Conservation (phyloP, 2,888 invertebrate species). For the Hypolimnas misippus region DNA sequence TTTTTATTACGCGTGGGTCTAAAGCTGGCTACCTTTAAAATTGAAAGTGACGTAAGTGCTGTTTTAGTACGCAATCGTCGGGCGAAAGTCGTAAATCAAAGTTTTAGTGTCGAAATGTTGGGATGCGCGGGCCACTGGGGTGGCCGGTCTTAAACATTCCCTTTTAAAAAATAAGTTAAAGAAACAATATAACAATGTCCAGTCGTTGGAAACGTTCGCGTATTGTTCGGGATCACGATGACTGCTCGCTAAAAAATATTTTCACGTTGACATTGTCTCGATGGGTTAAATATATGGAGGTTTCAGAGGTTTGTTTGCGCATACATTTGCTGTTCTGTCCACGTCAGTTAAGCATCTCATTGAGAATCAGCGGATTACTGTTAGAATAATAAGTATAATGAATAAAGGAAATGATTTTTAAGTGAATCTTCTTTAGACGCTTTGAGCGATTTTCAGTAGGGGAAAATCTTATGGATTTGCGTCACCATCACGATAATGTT, state of each 20-base stretch:
- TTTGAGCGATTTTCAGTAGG: no score
- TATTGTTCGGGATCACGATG: slow-evolving; percentile 72
- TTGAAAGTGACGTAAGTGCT: slow-evolving; percentile 84
- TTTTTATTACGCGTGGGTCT: slow-evolving; percentile 62
- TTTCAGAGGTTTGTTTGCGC: slow-evolving; percentile 11
- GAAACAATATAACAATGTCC: slow-evolving; percentile 78
- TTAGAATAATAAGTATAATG: no score
- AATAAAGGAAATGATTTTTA: no score
- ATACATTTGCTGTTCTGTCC: slow-evolving; percentile 7
- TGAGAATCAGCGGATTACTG: not conserved
- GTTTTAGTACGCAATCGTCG: slow-evolving; percentile 83
- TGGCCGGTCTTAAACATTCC: slow-evolving; percentile 69
- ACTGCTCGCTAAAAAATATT: slow-evolving; percentile 49
- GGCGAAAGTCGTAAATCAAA: slow-evolving; percentile 80
- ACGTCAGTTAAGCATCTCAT: slow-evolving; percentile 10
- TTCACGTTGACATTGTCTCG: slow-evolving; percentile 57
- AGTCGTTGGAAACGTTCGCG: slow-evolving; percentile 61
- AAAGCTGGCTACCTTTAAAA: slow-evolving; percentile 73
- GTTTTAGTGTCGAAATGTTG: slow-evolving; percentile 84
- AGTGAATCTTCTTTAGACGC: no score
- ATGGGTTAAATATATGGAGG: slow-evolving; percentile 32
- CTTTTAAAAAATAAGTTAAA: slow-evolving; percentile 63
- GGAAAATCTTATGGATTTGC: no score
- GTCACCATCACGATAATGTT: no score
- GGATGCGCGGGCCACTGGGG: slow-evolving; percentile 82